Conservation (phyloP, 2,888 invertebrate species). For the Xiphydria camelus region DNA sequence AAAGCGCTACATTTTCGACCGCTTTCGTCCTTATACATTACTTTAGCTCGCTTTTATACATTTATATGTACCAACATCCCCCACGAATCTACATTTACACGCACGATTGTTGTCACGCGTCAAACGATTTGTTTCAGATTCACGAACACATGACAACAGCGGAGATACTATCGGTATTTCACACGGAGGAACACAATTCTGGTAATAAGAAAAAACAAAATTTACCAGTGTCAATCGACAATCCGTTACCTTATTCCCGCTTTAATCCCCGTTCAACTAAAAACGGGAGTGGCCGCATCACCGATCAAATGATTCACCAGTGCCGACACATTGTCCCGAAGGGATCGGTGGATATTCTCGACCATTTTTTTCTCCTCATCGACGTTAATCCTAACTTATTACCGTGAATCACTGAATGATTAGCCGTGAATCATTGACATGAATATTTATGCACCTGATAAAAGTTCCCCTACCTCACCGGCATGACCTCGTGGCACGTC, state of each 20-base stretch:
- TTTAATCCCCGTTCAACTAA: no score
- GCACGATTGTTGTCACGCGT: no score
- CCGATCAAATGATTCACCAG: constrained; percentile 28
- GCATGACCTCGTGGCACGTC: no score
- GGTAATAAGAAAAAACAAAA: no score
- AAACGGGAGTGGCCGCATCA: constrained; percentile 28
- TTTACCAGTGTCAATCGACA: no score
- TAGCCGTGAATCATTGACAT: constrained; percentile 12
- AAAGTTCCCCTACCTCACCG: constrained; percentile 5
- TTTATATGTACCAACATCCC: no score
- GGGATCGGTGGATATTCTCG: constrained; percentile 21
- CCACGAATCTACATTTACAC: no score
- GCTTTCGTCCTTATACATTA: no score
- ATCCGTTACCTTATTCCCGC: no score
- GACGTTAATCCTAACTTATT: constrained; percentile 34
- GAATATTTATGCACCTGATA: constrained; percentile 28
- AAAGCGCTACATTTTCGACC: no score
- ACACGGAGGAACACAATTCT: constrained; percentile 75
- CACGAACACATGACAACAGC: constrained; percentile 87
- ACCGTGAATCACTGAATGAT: constrained; percentile 35
- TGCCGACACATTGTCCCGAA: constrained; percentile 17
- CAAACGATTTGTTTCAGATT: constrained; percentile 80
- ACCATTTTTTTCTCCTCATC: constrained; percentile 25
- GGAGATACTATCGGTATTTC: constrained; percentile 81
- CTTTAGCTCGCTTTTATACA: no score